Conservation (phyloP, 37 sponge, comb jelly and placozoan species). For the Halichondria panicea region DNA sequence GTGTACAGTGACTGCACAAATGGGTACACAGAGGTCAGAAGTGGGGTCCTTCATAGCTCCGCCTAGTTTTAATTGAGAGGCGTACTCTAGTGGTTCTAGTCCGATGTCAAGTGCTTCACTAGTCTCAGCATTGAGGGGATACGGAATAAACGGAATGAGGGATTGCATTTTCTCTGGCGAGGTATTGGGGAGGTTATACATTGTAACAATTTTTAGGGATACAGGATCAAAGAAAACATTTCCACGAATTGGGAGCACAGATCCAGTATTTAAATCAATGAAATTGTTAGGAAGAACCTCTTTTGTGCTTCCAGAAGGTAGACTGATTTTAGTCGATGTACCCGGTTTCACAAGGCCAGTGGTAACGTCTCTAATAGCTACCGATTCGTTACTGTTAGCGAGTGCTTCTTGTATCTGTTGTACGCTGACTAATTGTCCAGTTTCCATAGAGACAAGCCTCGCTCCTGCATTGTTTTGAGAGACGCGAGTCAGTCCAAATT, state of each 20-base stretch:
- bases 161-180: neutral
- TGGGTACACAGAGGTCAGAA: neutral
- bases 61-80: neutral
- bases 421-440: neutral
- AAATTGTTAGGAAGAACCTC: slow-evolving; percentile 1
- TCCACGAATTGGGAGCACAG: neutral
- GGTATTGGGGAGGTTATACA: neutral
- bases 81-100: neutral
- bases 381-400: neutral
- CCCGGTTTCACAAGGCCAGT: slow-evolving; percentile 6
- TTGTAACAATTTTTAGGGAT: neutral
- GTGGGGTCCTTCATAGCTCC: slow-evolving; percentile 4
- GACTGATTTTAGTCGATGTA: neutral
- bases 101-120: neutral
- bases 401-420: neutral
- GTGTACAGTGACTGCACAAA: slow-evolving; percentile 15
- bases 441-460: neutral
- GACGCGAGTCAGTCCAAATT: no score
- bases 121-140: slow-evolving; percentile 6
- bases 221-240: slow-evolving; percentile 1
- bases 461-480: neutral
- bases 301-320: neutral
- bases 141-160: slow-evolving; percentile 2
- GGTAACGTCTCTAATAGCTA: neutral
- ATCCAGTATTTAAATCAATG: slow-evolving; percentile 1